A percentile compares a stretch with the other conserved stretches of the same genome.
Conservation (phyloP, 2,888 invertebrate species). For the Sminthurinus aureus region DNA sequence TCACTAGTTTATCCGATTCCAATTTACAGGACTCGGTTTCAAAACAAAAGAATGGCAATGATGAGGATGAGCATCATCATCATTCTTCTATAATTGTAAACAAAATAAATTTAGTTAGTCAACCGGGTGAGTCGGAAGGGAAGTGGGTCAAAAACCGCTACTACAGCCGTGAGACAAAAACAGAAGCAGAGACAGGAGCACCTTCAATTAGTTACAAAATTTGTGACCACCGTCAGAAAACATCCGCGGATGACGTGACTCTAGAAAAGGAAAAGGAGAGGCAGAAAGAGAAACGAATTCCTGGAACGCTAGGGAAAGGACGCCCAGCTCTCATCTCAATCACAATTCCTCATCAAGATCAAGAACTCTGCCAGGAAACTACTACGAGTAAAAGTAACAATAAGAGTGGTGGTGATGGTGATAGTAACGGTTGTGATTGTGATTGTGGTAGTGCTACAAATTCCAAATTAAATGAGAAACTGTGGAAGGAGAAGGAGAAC, state of each 20-base stretch:
- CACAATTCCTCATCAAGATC: neutral
- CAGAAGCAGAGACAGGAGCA: too few species aligned
- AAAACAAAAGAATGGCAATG: too few species aligned
- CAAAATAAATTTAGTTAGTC: neutral
- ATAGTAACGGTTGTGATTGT: neutral
- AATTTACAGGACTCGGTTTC: too few species aligned
- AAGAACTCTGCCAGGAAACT: too few species aligned
- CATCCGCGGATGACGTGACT: conserved; percentile 29
- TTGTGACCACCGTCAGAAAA: conserved; percentile 17
- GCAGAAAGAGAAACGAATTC: too few species aligned
- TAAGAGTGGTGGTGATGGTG: neutral
- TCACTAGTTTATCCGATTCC: too few species aligned
- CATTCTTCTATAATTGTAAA: too few species aligned
- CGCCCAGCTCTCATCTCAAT: conserved; percentile 33
- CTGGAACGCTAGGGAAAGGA: conserved; percentile 24
- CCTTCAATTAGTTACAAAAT: conserved; percentile 9
- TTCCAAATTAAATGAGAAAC: conserved; percentile 44
- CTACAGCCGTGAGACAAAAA: too few species aligned
- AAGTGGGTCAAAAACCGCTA: conserved; percentile 36
- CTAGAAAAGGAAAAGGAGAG: too few species aligned
- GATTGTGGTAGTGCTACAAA: too few species aligned
- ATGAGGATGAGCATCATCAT: too few species aligned
- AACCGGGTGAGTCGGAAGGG: neutral
- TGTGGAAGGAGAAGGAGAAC: conserved; percentile 56
- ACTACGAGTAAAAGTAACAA: neutral